phyloP scores from a whole-genome alignment of 1,140 invertebrate genomes.

The Geopemphigus sp. region DNA sequence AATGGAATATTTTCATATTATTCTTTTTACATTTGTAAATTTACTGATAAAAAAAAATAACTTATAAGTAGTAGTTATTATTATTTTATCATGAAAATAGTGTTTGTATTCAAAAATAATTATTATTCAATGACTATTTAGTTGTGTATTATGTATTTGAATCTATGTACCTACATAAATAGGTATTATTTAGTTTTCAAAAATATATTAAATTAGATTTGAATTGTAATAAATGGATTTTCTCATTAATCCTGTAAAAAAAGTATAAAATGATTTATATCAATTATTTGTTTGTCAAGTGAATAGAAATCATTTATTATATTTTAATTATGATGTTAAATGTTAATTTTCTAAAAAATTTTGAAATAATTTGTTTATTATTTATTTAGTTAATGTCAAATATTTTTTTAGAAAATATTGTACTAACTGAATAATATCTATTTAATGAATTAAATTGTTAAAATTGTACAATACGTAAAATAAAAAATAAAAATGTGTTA shows the following conservation, averaged over 20 bases:
- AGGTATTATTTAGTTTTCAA: constrained; percentile 4
- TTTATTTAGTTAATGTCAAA: neutral
- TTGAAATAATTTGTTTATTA: constrained; percentile 2
- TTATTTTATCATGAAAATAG: neutral
- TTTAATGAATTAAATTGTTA: no score
- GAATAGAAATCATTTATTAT: constrained; percentile 1
- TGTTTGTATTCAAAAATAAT: neutral
- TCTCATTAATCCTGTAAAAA: constrained; percentile 5
- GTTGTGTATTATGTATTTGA: neutral
- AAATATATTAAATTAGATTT: constrained; percentile 21
- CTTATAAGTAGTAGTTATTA: neutral
- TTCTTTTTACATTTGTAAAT: neutral
- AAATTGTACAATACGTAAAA: no score
- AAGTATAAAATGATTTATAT: neutral
- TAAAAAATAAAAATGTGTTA: no score
- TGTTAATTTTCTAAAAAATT: neutral
- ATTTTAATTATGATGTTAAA: constrained; percentile 1
- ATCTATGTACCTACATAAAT: neutral
- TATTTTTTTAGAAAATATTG: no score
- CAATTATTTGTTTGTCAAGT: constrained; percentile 11
- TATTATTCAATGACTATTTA: neutral
- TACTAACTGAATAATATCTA: no score
- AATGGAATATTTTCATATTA: neutral
- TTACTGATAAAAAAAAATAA: neutral
- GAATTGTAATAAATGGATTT: neutral